Evolutionary conservation across 2,797 vertebrate species (phyloP).

Genomic region (Oreonectes daqikongensis): DNA sequence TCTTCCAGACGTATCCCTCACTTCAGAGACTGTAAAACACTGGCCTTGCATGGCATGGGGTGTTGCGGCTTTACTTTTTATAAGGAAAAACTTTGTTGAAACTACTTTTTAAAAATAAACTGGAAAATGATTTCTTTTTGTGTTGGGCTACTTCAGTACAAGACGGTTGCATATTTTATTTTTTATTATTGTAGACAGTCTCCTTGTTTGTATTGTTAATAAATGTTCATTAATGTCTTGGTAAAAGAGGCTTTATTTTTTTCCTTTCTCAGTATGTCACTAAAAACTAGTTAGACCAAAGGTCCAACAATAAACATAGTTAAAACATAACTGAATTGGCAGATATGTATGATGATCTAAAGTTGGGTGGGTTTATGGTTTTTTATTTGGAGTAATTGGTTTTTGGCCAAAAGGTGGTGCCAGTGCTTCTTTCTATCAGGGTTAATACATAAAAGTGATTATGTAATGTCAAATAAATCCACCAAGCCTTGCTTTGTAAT

Average conservation of each 20-base stretch:
- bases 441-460: background rate
- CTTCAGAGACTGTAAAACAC: conserved; percentile 24
- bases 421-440: background rate
- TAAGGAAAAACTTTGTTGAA: conserved; percentile 40
- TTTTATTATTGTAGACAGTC: conserved; percentile 43
- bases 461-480: too few relatives aligned
- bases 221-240: conserved; percentile 54
- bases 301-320: background rate
- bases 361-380: background rate
- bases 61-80: conserved; percentile 46
- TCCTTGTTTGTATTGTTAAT: conserved; percentile 58
- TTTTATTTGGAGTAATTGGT: background rate
- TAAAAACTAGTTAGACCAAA: background rate
- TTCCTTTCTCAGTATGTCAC: background rate
- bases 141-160: conserved; percentile 34
- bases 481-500: too few relatives aligned
- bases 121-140: conserved; percentile 39
- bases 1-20: conserved; percentile 11
- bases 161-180: conserved; percentile 39
- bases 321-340: background rate
- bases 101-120: conserved; percentile 36
- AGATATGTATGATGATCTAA: background rate
- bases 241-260: background rate
- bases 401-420: conserved; percentile 47
- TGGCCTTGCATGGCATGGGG: conserved; percentile 11